Evolutionary conservation across 1,140 invertebrate species (phyloP).

Genomic region (Argopecten irradians): DNA sequence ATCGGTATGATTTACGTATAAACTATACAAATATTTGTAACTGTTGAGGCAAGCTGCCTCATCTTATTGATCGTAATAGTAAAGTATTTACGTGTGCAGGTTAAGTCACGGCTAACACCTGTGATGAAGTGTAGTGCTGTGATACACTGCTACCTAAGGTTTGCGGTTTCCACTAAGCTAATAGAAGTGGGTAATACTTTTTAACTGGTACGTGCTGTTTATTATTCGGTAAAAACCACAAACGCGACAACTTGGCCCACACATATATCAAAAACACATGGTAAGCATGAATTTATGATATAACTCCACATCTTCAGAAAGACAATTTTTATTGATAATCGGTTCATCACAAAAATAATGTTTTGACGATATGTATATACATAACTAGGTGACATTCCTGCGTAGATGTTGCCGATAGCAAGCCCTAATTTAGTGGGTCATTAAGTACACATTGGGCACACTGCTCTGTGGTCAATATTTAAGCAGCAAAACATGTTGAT

Average conservation of each 20-base stretch:
- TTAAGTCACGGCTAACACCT: not conserved
- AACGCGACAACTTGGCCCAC: not conserved
- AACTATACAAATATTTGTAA: not conserved
- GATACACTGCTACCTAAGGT: not conserved
- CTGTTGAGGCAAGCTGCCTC: not conserved
- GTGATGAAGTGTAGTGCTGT: not conserved
- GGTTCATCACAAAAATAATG: not conserved
- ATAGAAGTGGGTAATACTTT: not conserved
- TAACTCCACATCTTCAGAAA: too few species aligned
- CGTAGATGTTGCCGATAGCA: not conserved
- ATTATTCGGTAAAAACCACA: not conserved
- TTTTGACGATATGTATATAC: not conserved
- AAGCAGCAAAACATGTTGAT: not conserved
- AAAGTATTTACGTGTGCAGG: not conserved
- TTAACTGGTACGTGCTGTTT: not conserved
- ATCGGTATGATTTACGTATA: not conserved
- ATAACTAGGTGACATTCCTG: not conserved
- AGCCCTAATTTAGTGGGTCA: not conserved
- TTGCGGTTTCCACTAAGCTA: slow-evolving; percentile 14
- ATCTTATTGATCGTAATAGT: not conserved
- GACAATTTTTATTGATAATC: not conserved
- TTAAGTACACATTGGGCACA: not conserved
- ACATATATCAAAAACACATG: too few species aligned
- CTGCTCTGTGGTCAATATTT: not conserved
- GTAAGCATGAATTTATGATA: too few species aligned